Evolutionary conservation across 2,113 vertebrate species (phyloP), one percentile per base, ranked within the genome.

Genomic region (Gymnogyps californianus): DNA sequence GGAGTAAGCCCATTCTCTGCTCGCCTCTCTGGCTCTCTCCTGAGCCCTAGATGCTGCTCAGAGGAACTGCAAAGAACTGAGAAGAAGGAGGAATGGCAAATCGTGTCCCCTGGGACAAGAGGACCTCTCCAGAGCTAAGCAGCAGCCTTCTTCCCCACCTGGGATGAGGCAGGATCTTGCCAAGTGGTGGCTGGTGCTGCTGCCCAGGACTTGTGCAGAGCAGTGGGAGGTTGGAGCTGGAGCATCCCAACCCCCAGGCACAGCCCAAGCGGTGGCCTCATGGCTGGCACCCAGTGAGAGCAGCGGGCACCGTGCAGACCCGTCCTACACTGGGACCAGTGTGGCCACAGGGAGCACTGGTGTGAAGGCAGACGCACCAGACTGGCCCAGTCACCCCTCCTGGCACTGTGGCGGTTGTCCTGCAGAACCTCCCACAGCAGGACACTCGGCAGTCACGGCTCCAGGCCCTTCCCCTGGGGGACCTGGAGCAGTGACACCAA

Each of bases 341-440:
- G 7, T 26, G 38, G 40, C 34, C 36, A 40, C 2, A 3, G 38
- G 11, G 75, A 65, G 58, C 82, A 42, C 71, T 58, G 90, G 28
- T 78, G 65, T 36, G 65, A 32, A 49, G 59, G 29, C 54, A 67
- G 34, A 13, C 0, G 0, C 42, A 16, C 17, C 71, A 79, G 21
- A 0, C 46, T 19, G 62, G 10, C 78, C 31, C 34, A 15, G 47
- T 36, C 34, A 32, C 32, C 64, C 19, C 42, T 62, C 32, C 59
- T 40, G 42, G 47, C 42, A 40, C 24, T 0, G 1, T 13, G 46
- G n/a, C 3, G 1, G 3, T 2, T 7, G 46, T 51, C 42, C 82
- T 78, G 65, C 34, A 42, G 57, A 40, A 16, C 21, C 3, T 47
- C 13, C 24, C 20, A 40, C 19, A 21, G 62, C 18, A 34, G 31